phyloP scores from a whole-genome alignment of 1,140 invertebrate species.

The Drosophila prosaltans region DNA sequence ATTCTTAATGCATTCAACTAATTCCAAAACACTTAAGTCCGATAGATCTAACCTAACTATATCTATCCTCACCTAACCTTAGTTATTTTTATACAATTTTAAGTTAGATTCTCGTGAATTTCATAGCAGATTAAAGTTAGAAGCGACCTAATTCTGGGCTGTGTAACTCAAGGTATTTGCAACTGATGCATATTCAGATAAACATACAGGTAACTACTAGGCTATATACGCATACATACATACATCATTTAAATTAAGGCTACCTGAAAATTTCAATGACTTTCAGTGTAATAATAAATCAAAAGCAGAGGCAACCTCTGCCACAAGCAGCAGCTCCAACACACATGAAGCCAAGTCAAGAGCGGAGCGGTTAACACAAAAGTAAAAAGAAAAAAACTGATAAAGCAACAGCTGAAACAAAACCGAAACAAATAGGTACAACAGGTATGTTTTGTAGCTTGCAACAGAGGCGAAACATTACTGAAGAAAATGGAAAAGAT shows the following conservation, averaged over 20 bases:
- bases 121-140: background rate
- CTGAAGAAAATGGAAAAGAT: constrained; percentile 57
- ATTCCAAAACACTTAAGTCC: no score
- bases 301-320: constrained; percentile 22
- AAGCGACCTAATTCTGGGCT: background rate
- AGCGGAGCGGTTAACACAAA: constrained; percentile 18
- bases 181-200: constrained; percentile 1
- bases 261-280: constrained; percentile 80
- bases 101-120: background rate
- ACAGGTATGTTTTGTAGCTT: constrained; percentile 11
- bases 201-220: background rate
- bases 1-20: no score
- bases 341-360: constrained; percentile 11
- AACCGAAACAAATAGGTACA: constrained; percentile 14
- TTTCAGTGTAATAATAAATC: constrained; percentile 75
- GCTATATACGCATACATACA: constrained; percentile 7
- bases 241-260: constrained; percentile 69
- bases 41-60: no score
- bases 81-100: background rate
- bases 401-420: constrained; percentile 42
- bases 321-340: constrained; percentile 8
- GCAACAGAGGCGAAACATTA: constrained; percentile 25
- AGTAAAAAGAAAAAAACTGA: constrained; percentile 32
- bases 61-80: no score
- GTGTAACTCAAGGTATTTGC: background rate